Evolutionary conservation across 1,140 invertebrate species (phyloP).

Genomic region (Hetaerina americana): DNA sequence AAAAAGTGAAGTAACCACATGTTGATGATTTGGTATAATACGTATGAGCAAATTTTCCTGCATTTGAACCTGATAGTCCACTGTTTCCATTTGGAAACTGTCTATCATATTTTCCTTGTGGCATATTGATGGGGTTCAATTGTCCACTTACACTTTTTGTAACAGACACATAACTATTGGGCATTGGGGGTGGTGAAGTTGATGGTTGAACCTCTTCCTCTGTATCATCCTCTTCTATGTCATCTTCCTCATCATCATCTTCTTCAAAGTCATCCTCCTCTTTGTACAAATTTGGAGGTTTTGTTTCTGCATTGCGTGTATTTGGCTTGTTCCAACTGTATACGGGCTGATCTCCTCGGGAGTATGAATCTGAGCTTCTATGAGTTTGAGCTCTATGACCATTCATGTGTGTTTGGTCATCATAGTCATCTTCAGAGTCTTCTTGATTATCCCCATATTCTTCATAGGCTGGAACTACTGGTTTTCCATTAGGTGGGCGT

Average conservation of each 20-base stretch:
- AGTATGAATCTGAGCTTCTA: background rate
- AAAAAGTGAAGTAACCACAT: slow-evolving; percentile 72
- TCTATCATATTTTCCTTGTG: background rate
- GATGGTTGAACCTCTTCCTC: background rate
- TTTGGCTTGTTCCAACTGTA: background rate
- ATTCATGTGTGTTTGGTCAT: background rate
- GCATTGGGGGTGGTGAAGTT: slow-evolving; percentile 4
- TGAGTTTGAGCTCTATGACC: no score
- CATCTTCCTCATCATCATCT: background rate
- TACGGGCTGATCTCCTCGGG: background rate
- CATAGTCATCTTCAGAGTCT: background rate
- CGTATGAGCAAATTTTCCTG: slow-evolving; percentile 52
- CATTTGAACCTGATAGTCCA: slow-evolving; percentile 32
- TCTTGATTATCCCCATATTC: background rate
- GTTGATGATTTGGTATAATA: slow-evolving; percentile 75
- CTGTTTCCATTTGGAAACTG: slow-evolving; percentile 20
- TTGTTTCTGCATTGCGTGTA: background rate
- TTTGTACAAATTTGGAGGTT: background rate
- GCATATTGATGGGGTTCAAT: no score
- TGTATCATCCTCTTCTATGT: background rate
- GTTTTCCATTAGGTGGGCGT: background rate
- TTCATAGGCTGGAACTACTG: background rate
- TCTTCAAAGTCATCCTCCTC: background rate
- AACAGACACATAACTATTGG: slow-evolving; percentile 49
- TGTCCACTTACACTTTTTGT: slow-evolving; percentile 63